phyloP scores from a whole-genome alignment of 1,140 invertebrate species.

The Drosophila pallidifrons region DNA sequence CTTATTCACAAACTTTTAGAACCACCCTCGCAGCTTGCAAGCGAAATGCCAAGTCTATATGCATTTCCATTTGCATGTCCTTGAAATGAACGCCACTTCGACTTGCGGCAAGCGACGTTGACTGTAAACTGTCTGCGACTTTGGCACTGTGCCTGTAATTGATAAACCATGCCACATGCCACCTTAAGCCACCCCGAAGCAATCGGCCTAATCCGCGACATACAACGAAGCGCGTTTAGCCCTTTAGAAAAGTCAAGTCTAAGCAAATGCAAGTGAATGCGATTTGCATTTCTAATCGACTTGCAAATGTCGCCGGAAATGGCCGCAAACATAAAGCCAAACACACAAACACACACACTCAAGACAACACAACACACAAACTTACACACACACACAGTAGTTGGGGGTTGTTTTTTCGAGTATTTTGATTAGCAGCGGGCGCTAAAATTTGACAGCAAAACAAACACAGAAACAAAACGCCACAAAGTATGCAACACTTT shows the following conservation, averaged over 20 bases:
- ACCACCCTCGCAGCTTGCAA: conserved; percentile 29
- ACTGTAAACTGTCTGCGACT: conserved; percentile 39
- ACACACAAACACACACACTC: conserved; percentile 13
- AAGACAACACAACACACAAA: background rate
- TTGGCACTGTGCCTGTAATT: conserved; percentile 47
- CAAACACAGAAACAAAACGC: conserved; percentile 43
- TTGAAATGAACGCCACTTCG: conserved; percentile 39
- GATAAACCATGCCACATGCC: conserved; percentile 26
- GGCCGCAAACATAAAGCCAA: conserved; percentile 49
- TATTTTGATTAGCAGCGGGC: conserved; percentile 53
- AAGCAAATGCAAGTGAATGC: conserved; percentile 53
- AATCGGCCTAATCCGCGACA: too few species aligned
- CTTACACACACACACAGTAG: background rate
- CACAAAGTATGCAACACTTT: conserved; percentile 62
- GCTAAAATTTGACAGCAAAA: conserved; percentile 34
- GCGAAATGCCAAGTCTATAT: conserved; percentile 39
- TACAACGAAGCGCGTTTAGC: background rate
- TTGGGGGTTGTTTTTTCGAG: background rate
- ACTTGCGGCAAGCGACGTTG: conserved; percentile 41
- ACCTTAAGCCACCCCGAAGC: background rate
- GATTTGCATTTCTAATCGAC: conserved; percentile 70
- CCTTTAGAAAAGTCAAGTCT: conserved; percentile 10
- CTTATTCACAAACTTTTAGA: too few species aligned
- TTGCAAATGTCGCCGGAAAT: conserved; percentile 59
- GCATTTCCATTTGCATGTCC: conserved; percentile 38